Evolutionary conservation across 1,140 invertebrate species (phyloP), one percentile per base, ranked within the genome.

Genomic region (Arion vulgaris): DNA sequence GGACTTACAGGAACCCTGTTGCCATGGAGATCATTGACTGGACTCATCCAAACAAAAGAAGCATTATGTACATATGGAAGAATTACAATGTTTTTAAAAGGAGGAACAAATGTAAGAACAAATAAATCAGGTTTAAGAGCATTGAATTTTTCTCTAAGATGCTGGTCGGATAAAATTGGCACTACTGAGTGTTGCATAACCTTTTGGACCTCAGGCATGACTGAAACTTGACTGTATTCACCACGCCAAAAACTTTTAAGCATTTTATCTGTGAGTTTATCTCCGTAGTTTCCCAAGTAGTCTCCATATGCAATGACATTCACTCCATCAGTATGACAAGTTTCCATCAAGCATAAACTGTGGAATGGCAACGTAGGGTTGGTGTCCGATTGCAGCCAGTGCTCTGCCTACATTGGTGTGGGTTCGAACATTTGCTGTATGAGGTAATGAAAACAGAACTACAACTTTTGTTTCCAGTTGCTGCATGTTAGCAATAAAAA

Each of bases 341-440:
- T 26, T 75, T 23, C 4, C 28, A 49, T 53, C 45, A 41, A 75
- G n/a, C 73, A 75, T 49, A 19, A 49, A 75, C 17, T 51, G 39
- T 28, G 73, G 73, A 15, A 75, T 51, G 1, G 26, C n/a, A n/a
- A 75, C 73, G 32, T 75, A 75, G 1, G 73, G 28, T 9, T 45
- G 17, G 45, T 75, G 73, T 15, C 76, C 62, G 1, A 39, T 23
- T 2, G 38, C 53, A 4, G 57, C 51, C 53, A 78, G 76, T 4
- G 51, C 51, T n/a, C 76, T 2, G 51, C 51, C 76, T 26, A 68
- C 62, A 41, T 78, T 78, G 19, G 76, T 78, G 76, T 78, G 39
- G 0, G 76, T 66, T 17, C 76, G 41, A 1, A 75, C 73, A 75
- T 75, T 51, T 4, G 73, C 39, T 11, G 45, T 51, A 45, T 75